These are phyloP conservation scores for Phyllopteryx taeniolatus DNA, from an alignment of 2,113 vertebrate genomes.

Conservation along the genomic window DNA sequence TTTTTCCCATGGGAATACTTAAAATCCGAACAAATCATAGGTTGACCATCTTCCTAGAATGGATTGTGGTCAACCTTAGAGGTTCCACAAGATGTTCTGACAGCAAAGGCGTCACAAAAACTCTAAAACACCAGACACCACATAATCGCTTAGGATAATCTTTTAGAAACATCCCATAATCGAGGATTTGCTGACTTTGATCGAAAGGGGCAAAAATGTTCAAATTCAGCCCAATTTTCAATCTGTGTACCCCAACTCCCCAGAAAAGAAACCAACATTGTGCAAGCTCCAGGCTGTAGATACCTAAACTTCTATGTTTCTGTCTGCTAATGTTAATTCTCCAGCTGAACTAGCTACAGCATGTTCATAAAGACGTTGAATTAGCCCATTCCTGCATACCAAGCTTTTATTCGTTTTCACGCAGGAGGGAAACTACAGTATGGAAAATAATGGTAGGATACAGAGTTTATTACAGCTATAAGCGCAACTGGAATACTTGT, in stretches of 20 bases:
- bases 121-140: not conserved
- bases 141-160: not conserved
- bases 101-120: slow-evolving; percentile 12
- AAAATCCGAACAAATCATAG: not conserved
- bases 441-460: not conserved
- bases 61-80: not conserved
- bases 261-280: too few relatives aligned
- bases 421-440: slow-evolving; percentile 2
- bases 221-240: too few relatives aligned
- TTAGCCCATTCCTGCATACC: slow-evolving; percentile 23
- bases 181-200: too few relatives aligned
- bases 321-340: slow-evolving; percentile 17
- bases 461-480: slow-evolving; percentile 9
- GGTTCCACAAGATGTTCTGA: slow-evolving; percentile 6
- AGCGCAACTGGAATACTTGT: not conserved
- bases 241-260: not conserved
- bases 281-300: too few relatives aligned
- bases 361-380: slow-evolving; percentile 20
- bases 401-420: not conserved
- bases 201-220: too few relatives aligned
- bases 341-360: slow-evolving; percentile 34
- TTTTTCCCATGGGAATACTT: not conserved
- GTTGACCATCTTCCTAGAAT: not conserved
- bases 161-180: too few relatives aligned
- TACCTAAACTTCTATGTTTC: not conserved